Evolutionary conservation across 2,113 vertebrate species (phyloP).

Genomic region (Podilymbus podiceps): DNA sequence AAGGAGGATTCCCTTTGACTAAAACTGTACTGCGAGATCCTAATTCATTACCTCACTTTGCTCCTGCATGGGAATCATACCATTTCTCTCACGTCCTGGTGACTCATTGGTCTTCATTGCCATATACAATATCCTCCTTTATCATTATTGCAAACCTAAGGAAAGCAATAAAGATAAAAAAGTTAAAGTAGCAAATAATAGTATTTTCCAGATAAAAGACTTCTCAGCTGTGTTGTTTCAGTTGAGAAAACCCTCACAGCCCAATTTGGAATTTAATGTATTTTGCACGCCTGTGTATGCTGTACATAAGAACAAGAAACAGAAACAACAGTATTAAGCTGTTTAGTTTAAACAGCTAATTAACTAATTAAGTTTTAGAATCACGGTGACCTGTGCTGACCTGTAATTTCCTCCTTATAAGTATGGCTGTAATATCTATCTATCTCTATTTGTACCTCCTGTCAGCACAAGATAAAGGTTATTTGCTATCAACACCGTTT

Average conservation of each 20-base stretch:
- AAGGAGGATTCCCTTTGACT: background rate
- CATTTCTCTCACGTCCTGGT: background rate
- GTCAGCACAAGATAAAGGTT: background rate
- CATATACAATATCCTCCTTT: background rate
- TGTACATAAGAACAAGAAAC: background rate
- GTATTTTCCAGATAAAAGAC: background rate
- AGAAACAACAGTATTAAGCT: background rate
- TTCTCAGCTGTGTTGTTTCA: background rate
- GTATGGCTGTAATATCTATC: background rate
- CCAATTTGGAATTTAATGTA: background rate
- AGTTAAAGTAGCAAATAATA: background rate
- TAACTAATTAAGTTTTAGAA: background rate
- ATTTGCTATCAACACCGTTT: background rate
- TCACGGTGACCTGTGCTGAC: background rate
- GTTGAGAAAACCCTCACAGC: background rate
- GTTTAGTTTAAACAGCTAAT: too few species aligned
- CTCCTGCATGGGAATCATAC: background rate
- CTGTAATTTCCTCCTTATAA: background rate
- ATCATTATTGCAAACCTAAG: slow-evolving; percentile 51
- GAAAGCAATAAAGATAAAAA: background rate
- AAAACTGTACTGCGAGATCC: background rate
- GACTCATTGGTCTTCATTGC: background rate
- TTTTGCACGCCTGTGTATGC: background rate
- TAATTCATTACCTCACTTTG: slow-evolving; percentile 55
- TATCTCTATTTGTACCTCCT: background rate